Percentiles rank a stretch among this genome's conserved stretches.
Evolutionary conservation across 2,888 invertebrate species (phyloP).

Genomic region (Elysia crispata): DNA sequence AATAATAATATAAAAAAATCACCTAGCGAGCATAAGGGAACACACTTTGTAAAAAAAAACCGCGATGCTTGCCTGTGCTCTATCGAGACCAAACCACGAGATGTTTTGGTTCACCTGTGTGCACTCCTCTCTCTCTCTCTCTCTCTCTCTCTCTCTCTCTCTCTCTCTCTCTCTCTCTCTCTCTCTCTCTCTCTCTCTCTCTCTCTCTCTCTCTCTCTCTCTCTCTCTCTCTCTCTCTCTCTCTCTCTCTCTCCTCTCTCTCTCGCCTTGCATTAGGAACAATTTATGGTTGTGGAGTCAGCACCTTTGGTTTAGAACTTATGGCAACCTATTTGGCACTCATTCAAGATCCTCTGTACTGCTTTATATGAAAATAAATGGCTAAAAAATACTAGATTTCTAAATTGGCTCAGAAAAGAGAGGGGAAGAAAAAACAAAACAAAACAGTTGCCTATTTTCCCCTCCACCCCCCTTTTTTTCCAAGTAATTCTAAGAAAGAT

Average conservation of each 20-base stretch:
- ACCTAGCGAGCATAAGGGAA: no score
- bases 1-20: no score
- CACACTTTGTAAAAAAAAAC: no score
- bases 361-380: slow-evolving; percentile 32
- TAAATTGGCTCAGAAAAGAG: background rate
- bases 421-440: no score
- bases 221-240: background rate
- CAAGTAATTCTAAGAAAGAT: no score
- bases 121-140: background rate
- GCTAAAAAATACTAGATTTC: slow-evolving; percentile 16
- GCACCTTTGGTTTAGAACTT: background rate
- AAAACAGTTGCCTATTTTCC: no score
- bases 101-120: no score
- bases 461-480: no score
- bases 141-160: slow-evolving; percentile 13
- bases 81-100: no score
- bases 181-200: background rate
- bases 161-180: slow-evolving; percentile 16
- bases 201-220: background rate
- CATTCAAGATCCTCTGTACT: background rate
- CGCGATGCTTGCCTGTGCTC: no score
- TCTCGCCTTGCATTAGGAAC: slow-evolving; percentile 10
- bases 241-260: slow-evolving; percentile 6
- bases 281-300: slow-evolving; percentile 75
- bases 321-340: no score